Percentiles rank a stretch among this genome's conserved stretches.
phyloP scores from a whole-genome alignment of 2,888 invertebrate species.

The Agrypnus murinus region DNA sequence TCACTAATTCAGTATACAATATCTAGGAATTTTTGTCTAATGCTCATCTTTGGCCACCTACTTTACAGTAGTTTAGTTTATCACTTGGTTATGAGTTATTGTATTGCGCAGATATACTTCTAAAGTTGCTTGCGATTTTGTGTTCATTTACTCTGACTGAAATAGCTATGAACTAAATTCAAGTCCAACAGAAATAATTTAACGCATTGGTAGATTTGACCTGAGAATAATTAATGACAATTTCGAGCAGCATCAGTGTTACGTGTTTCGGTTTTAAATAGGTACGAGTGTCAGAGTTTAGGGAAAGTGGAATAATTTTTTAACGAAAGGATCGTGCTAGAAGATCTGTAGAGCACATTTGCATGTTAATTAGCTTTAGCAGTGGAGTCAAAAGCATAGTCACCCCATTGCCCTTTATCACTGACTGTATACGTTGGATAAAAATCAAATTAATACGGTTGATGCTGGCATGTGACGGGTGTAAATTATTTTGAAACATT shows the following conservation, averaged over 20 bases:
- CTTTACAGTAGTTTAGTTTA: too few species aligned
- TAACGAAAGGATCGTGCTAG: slow-evolving; percentile 32
- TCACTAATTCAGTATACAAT: too few species aligned
- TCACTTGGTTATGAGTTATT: too few species aligned
- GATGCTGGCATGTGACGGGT: slow-evolving; percentile 50
- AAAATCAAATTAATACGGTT: slow-evolving; percentile 62
- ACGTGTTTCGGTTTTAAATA: slow-evolving; percentile 32
- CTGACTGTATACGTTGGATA: slow-evolving; percentile 58
- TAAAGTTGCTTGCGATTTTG: too few species aligned
- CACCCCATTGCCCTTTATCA: slow-evolving; percentile 50
- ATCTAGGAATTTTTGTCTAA: too few species aligned
- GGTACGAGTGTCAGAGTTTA: slow-evolving; percentile 25
- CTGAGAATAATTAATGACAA: slow-evolving; percentile 26
- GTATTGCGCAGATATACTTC: too few species aligned
- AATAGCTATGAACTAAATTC: too few species aligned
- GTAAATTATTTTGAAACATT: slow-evolving; percentile 52
- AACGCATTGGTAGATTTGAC: slow-evolving; percentile 13
- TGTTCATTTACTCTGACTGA: too few species aligned
- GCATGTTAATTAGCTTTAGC: slow-evolving; percentile 63
- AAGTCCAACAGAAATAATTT: background rate
- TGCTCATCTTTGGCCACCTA: too few species aligned
- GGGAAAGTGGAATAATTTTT: slow-evolving; percentile 34
- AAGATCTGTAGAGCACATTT: slow-evolving; percentile 55
- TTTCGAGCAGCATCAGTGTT: slow-evolving; percentile 22
- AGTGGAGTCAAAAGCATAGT: slow-evolving; percentile 54